phyloP scores from a whole-genome alignment of 2,113 vertebrate species.

The Syngnathus scovelli region DNA sequence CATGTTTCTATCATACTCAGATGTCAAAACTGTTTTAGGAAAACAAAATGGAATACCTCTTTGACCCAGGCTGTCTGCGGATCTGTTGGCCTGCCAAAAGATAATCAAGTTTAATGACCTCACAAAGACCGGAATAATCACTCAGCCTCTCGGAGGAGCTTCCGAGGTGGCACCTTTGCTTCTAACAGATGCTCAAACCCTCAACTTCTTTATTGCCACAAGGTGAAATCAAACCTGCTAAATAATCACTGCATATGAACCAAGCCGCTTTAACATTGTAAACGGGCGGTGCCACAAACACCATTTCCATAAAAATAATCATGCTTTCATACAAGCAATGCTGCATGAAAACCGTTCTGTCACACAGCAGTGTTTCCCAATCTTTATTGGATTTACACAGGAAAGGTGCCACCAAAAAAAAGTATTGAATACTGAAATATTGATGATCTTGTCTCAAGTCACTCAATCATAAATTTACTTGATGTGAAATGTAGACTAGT shows the following conservation, averaged over 20 bases:
- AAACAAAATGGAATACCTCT: not conserved
- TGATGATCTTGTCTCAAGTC: not conserved
- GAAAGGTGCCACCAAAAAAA: too few species aligned
- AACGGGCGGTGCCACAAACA: not conserved
- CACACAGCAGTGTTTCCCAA: too few species aligned
- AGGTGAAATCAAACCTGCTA: not conserved
- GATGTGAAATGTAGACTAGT: too few species aligned
- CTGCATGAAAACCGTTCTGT: not conserved
- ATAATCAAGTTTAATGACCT: not conserved
- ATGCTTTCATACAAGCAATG: not conserved
- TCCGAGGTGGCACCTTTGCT: not conserved
- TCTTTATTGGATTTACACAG: too few species aligned
- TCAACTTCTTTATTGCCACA: not conserved
- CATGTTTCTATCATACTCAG: not conserved
- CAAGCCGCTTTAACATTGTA: not conserved
- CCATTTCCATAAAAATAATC: not conserved
- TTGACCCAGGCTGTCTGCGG: not conserved
- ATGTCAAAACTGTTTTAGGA: not conserved
- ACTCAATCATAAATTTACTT: not conserved
- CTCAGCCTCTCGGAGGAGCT: not conserved
- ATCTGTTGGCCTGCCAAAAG: slow-evolving; percentile 5
- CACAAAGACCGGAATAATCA: not conserved
- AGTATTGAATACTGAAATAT: too few species aligned
- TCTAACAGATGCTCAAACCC: not conserved
- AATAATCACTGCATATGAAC: not conserved